Base-by-base conservation (phyloP, 2,797 vertebrate species). In the Helostoma temminkii region DNA sequence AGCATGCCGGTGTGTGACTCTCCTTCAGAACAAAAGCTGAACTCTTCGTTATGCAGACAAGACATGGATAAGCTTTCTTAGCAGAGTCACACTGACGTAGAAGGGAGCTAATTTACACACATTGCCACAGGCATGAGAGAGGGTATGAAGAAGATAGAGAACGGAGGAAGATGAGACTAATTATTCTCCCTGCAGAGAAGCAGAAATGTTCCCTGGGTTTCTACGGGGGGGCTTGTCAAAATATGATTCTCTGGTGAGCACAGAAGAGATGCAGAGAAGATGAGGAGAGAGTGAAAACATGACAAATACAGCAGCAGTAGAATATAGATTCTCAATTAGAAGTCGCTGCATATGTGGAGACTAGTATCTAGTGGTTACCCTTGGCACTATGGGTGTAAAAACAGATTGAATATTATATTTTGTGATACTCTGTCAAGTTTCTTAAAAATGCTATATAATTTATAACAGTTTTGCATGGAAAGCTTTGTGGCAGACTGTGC, bases 161-260 rank as follows among this genome's bases (percentile, higher is more conserved):
- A 49, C 3, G 5, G 34, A 81, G 74, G 78, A 65, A 76, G 81
- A 82, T 67, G 75, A 83, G 73, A 71, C 60, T 84, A 83, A 88
- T 88, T 87, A 86, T 80, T 67, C 69, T 71, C 71, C 66, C 71
- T 0, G n/a, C 57, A 6, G 74, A 80, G 72, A 37, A 63, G 52
- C 60, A 46, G 37, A 45, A 54, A 57, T 48, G 4, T 75, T 58
- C 64, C 54, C 56, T 47, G 71, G 43, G 58, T 67, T 59, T 43
- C 43, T 54, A 5, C 24, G 12, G 62, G 50, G 65, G 39, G 19
- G 71, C 47, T 65, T 70, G 78, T 87, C 71, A 57, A 63, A 61
- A 82, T 59, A 0, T 1, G 47, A 64, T 41, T 84, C 71, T 72
- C 67, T 2, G 32, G 49, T 36, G 85, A 74, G 74, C 56, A 14